These are phyloP conservation scores for Hoplias malabaricus DNA, from an alignment of 2,113 vertebrate genomes.

Conservation along the genomic window DNA sequence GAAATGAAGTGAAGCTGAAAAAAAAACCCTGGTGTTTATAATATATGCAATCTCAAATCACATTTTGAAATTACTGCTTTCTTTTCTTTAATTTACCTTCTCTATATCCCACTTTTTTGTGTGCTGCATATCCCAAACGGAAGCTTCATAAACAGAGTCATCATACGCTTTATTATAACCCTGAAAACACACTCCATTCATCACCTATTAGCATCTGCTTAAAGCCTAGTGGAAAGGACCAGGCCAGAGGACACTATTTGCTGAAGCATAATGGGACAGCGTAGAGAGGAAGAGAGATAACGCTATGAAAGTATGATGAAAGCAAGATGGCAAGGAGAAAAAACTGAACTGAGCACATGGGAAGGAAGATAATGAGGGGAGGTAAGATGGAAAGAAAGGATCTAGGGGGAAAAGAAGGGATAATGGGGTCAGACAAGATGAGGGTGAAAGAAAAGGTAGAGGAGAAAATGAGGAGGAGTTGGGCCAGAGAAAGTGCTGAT, in stretches of 20 bases:
- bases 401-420: background rate
- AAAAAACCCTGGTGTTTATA: too few relatives aligned
- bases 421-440: slow-evolving; percentile 7
- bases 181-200: slow-evolving; percentile 38
- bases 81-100: too few relatives aligned
- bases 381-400: background rate
- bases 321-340: background rate
- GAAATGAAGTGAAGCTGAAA: too few relatives aligned
- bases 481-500: background rate
- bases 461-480: background rate
- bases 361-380: background rate
- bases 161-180: slow-evolving; percentile 41
- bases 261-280: slow-evolving; percentile 14
- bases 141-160: slow-evolving; percentile 39
- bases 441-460: background rate
- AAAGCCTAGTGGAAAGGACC: slow-evolving; percentile 39
- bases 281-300: slow-evolving; percentile 5
- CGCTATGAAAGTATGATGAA: background rate
- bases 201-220: slow-evolving; percentile 45
- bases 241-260: slow-evolving; percentile 41
- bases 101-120: too few relatives aligned
- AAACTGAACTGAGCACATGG: slow-evolving; percentile 10
- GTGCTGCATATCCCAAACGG: slow-evolving; percentile 14
- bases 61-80: too few relatives aligned
- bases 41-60: too few relatives aligned